These are phyloP conservation scores for Eristalinus sepulchralis DNA, from an alignment of 2,888 invertebrate species.

Conservation along the genomic window DNA sequence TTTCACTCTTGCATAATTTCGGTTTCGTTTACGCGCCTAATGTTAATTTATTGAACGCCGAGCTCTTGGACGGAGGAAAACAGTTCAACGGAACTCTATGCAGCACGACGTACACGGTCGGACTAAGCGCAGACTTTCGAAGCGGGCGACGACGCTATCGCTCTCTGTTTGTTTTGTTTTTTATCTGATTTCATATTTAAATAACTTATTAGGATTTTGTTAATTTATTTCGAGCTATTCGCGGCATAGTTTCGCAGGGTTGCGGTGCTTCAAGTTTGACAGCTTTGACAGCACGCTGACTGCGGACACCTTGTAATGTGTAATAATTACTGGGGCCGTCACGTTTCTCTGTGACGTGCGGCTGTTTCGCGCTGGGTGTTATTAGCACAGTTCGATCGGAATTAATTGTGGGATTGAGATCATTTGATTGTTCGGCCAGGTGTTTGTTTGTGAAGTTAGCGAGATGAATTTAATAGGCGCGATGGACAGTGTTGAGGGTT, in stretches of 20 bases:
- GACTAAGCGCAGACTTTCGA: conserved; percentile 18
- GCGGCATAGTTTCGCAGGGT: conserved; percentile 16
- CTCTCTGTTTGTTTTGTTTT: conserved; percentile 33
- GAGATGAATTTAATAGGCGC: not conserved
- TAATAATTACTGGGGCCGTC: conserved; percentile 34
- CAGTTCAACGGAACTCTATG: not conserved
- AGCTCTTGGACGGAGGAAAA: not conserved
- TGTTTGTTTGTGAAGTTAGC: not conserved
- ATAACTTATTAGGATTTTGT: conserved; percentile 51
- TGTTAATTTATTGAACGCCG: conserved; percentile 7
- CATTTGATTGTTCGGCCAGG: not conserved
- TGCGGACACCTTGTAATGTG: conserved; percentile 29
- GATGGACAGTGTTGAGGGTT: not conserved
- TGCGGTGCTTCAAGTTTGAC: not conserved
- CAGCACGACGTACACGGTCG: not conserved
- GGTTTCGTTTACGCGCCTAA: conserved; percentile 3
- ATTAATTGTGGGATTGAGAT: not conserved
- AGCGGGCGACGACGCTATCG: not conserved
- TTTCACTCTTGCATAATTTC: conserved; percentile 41
- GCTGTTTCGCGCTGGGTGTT: not conserved
- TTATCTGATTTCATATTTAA: conserved; percentile 31
- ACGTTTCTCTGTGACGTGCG: conserved; percentile 5
- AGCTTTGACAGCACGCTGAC: conserved; percentile 14
- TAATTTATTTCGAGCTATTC: conserved; percentile 24
- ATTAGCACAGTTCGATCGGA: not conserved